Base-by-base conservation (phyloP, 2,113 vertebrate species). In the Hepsetus odoe region DNA sequence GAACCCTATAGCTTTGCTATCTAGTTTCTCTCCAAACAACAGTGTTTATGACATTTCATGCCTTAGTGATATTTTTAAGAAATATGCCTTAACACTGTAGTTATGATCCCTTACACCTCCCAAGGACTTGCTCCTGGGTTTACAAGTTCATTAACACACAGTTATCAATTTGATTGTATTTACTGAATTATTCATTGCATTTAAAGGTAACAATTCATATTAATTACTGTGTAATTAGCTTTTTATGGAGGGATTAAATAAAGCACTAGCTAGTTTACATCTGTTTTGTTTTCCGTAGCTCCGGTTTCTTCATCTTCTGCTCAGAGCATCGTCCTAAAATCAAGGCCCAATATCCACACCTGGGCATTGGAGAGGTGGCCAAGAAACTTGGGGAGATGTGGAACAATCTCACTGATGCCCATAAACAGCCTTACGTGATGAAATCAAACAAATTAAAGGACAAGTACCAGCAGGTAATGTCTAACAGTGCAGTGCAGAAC, bases 361-460 rank as follows among this genome's bases (percentile, higher is more conserved):
- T 96, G 80, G 93, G 94, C 13, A 95, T 95, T 9, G 94, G 95
- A 18, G 94, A 96, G 0, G 92, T 95, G 86, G 95, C 95, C 0
- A 96, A 96, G 84, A 95, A 95, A 81, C 88, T 96, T 74, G 95
- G 95, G 0, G 95, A 96, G 84, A 94, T 94, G 93, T 96, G 95
- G 95, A 96, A 96, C 85, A 93, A 94, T 64, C 87, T 95, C 30
- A 94, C 90, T 18, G 94, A 96, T 71, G 86, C 87, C 4, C 94
- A 91, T 66, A 95, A 96, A 84, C 94, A 95, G 84, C 95, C 95
- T 46, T 96, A 94, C 13, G 92, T 95, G 30, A 93, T 89, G 7
- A 96, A 96, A 90, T 95, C 94, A 1, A 94, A 91, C 4, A 96
- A 96, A 68, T 94, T 96, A 89, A 96, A 96, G 90, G 95, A 96